These are phyloP conservation scores for Cerceris ruficornis DNA, from an alignment of 2,888 invertebrate species.

Conservation along the genomic window DNA sequence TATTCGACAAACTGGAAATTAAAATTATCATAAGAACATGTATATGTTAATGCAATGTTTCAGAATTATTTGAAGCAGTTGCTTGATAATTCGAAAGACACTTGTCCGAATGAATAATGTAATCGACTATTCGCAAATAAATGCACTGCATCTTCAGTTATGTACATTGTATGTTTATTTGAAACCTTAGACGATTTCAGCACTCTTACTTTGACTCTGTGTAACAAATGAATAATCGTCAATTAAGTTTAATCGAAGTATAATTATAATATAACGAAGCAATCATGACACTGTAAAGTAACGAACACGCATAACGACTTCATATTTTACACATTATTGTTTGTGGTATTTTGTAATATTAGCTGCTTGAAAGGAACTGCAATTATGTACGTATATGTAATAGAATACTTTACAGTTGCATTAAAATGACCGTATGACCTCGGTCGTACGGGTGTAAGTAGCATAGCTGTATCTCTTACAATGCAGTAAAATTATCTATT, in stretches of 20 bases:
- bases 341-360: slow-evolving; percentile 22
- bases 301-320: slow-evolving; percentile 48
- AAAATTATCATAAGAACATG: slow-evolving; percentile 14
- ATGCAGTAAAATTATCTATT: background rate
- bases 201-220: slow-evolving; percentile 47
- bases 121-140: slow-evolving; percentile 60
- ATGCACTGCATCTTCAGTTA: slow-evolving; percentile 47
- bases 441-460: slow-evolving; percentile 12
- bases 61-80: slow-evolving; percentile 25
- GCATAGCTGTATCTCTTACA: slow-evolving; percentile 1
- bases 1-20: slow-evolving; percentile 16
- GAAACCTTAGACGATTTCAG: slow-evolving; percentile 57
- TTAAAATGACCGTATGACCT: slow-evolving; percentile 19
- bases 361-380: slow-evolving; percentile 7
- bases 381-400: slow-evolving; percentile 19
- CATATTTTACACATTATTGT: slow-evolving; percentile 36
- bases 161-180: slow-evolving; percentile 46
- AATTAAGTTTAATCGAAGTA: slow-evolving; percentile 16
- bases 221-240: slow-evolving; percentile 12
- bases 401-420: slow-evolving; percentile 14
- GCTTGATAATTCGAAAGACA: slow-evolving; percentile 37
- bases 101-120: slow-evolving; percentile 49
- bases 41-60: background rate
- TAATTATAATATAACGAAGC: slow-evolving; percentile 4
- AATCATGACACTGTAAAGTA: slow-evolving; percentile 68